Percentiles rank a stretch among this genome's conserved stretches.
These are phyloP conservation scores for Pangasius larnaudii DNA, from an alignment of 2,797 vertebrate genomes.

Conservation along the genomic window DNA sequence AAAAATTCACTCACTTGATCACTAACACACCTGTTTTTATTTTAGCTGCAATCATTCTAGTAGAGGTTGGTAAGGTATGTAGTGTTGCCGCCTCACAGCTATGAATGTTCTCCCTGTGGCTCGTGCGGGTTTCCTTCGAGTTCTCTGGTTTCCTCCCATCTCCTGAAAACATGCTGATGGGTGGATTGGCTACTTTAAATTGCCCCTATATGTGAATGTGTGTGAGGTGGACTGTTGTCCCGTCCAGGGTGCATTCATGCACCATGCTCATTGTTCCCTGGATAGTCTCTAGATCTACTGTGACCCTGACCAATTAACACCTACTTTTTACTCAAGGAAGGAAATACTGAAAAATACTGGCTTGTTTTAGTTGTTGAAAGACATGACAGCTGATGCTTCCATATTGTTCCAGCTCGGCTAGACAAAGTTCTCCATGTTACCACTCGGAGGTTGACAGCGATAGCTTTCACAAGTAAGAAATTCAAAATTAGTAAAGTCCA, in stretches of 20 bases:
- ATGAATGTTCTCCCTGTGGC: background rate
- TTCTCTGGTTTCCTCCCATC: background rate
- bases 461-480: no score
- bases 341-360: background rate
- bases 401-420: background rate
- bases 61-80: no score
- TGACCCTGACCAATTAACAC: background rate
- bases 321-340: background rate
- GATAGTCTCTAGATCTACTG: background rate
- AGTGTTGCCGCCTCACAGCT: background rate
- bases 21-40: background rate
- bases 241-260: background rate
- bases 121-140: background rate
- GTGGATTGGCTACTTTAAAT: background rate
- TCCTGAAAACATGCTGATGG: background rate
- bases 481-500: background rate
- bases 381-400: background rate
- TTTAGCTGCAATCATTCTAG: no score
- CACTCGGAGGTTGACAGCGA: background rate
- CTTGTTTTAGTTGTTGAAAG: background rate
- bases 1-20: background rate
- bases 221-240: background rate
- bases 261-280: background rate
- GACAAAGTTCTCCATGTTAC: background rate
- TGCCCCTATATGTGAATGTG: background rate